phyloP scores from a whole-genome alignment of 2,113 vertebrate genomes.

The Plotosus lineatus region DNA sequence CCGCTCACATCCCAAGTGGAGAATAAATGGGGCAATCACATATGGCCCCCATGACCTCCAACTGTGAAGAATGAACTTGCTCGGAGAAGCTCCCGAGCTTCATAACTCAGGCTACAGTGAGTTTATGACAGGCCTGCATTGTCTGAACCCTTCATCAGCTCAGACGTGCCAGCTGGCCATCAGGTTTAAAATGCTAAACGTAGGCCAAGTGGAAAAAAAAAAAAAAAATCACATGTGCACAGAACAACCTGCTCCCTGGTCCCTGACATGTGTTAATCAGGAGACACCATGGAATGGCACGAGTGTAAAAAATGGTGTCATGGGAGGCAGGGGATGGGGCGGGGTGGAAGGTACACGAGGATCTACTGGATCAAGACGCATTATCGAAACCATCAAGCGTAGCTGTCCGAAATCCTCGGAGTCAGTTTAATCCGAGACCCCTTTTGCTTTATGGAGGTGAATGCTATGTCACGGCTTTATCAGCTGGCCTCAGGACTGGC shows the following conservation, averaged over 20 bases:
- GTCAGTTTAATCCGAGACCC: constrained; percentile 45
- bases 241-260: constrained; percentile 51
- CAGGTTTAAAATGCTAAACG: constrained; percentile 58
- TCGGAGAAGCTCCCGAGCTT: constrained; percentile 57
- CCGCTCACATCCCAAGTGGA: constrained; percentile 30
- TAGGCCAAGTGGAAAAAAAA: constrained; percentile 46
- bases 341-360: neutral
- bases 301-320: constrained; percentile 31
- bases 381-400: constrained; percentile 61
- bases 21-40: constrained; percentile 61
- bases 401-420: constrained; percentile 57
- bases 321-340: neutral
- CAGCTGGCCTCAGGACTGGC: constrained; percentile 37
- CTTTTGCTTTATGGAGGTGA: neutral
- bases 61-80: constrained; percentile 42
- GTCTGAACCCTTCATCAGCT: constrained; percentile 63
- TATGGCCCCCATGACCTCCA: constrained; percentile 60
- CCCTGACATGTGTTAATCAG: constrained; percentile 66
- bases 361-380: constrained; percentile 54
- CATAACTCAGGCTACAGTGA: constrained; percentile 58
- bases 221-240: constrained; percentile 5
- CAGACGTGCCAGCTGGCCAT: constrained; percentile 68
- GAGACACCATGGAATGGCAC: constrained; percentile 56
- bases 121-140: constrained; percentile 65
- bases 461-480: constrained; percentile 43